Percentiles rank a stretch among this genome's conserved stretches.
phyloP scores from a whole-genome alignment of 2,888 invertebrate genomes.

The Sphecodes monilicornis region DNA sequence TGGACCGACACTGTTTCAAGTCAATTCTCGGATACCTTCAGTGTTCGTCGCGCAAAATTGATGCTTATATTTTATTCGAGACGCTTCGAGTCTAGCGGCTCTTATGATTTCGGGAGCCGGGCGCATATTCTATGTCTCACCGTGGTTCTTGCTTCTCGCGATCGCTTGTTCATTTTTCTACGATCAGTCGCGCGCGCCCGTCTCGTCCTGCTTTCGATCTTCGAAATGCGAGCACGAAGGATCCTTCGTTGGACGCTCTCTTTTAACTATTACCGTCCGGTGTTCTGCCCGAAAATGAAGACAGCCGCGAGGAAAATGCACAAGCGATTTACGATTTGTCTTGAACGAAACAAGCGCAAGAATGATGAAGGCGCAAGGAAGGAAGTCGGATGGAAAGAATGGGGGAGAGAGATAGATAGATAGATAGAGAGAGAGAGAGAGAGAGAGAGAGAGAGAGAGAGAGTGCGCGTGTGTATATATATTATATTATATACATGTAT shows the following conservation, averaged over 20 bases:
- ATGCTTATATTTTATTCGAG: not conserved
- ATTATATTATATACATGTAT: not conserved
- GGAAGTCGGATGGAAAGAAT: not conserved
- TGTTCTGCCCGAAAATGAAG: slow-evolving; percentile 53
- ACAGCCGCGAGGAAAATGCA: slow-evolving; percentile 35
- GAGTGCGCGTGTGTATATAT: slow-evolving; percentile 19
- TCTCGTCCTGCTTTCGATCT: not conserved
- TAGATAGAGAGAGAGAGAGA: slow-evolving; percentile 17
- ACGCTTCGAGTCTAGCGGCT: not conserved
- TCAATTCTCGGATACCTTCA: not conserved
- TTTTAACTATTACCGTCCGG: slow-evolving; percentile 69
- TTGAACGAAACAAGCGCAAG: slow-evolving; percentile 3
- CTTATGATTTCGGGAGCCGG: not conserved
- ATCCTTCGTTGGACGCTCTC: slow-evolving; percentile 21
- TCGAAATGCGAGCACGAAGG: not conserved
- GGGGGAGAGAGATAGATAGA: not conserved
- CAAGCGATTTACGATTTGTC: slow-evolving; percentile 35
- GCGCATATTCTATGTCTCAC: not conserved
- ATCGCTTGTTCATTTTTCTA: not conserved
- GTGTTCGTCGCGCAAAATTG: not conserved
- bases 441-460: slow-evolving; percentile 19
- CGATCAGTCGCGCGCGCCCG: not conserved
- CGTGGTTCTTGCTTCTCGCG: not conserved
- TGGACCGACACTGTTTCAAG: not conserved
- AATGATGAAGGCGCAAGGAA: slow-evolving; percentile 5